Conservation (phyloP, 2,797 vertebrate species). For the Sarcophilus harrisii region DNA sequence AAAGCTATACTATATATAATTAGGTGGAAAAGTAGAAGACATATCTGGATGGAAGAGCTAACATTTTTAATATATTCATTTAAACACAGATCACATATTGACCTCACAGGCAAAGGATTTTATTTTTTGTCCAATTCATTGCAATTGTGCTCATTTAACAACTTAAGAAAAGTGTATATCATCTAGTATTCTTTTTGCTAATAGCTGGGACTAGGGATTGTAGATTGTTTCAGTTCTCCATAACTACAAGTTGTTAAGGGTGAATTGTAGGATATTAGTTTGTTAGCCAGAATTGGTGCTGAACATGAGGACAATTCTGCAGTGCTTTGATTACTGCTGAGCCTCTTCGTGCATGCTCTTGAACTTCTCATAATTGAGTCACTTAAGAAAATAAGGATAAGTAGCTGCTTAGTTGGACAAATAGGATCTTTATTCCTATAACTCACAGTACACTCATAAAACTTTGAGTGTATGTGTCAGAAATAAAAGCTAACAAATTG, state of each 20-base stretch:
- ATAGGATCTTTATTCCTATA: slow-evolving; percentile 26
- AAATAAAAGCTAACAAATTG: slow-evolving; percentile 43
- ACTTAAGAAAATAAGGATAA: background rate
- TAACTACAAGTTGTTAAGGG: background rate
- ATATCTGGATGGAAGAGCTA: slow-evolving; percentile 30
- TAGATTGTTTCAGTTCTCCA: background rate
- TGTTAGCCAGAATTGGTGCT: slow-evolving; percentile 14
- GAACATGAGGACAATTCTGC: background rate
- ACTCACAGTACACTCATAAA: background rate
- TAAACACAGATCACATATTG: slow-evolving; percentile 9
- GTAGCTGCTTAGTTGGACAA: background rate
- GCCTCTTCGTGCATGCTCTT: background rate
- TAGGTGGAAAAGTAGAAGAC: background rate
- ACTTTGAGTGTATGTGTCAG: slow-evolving; percentile 28
- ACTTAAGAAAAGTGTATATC: background rate
- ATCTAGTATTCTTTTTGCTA: background rate
- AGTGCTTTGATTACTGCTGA: background rate
- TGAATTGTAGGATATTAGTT: background rate
- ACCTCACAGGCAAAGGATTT: background rate
- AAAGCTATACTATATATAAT: background rate
- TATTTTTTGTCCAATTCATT: background rate
- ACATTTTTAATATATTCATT: slow-evolving; percentile 44
- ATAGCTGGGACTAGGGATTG: background rate
- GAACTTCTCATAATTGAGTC: slow-evolving; percentile 40
- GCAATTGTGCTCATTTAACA: background rate